Evolutionary conservation across 2,888 invertebrate genomes (phyloP).

Genomic region (Eudemis profundana): DNA sequence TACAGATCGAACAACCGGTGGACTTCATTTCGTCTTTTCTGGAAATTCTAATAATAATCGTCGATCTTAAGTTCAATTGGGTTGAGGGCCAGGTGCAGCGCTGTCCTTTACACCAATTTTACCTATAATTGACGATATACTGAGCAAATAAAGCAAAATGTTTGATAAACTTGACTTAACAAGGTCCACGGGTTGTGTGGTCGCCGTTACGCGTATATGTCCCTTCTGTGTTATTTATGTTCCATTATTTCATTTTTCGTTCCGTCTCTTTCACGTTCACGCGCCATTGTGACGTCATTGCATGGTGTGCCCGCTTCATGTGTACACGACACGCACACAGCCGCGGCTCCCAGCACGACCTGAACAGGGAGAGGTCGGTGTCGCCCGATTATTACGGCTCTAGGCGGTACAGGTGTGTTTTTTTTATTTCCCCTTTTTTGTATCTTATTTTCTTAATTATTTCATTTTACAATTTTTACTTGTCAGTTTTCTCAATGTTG

Average conservation of each 20-base stretch:
- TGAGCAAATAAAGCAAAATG: conserved; percentile 28
- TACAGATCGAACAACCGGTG: conserved; percentile 1
- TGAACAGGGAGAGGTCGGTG: conserved; percentile 87
- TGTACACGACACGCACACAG: conserved; percentile 71
- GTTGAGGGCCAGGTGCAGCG: too few relatives aligned
- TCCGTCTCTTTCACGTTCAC: conserved; percentile 59
- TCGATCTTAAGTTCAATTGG: too few relatives aligned
- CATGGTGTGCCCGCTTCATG: conserved; percentile 70
- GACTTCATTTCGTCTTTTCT: background rate
- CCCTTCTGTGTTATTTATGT: conserved; percentile 52
- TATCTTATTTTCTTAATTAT: too few relatives aligned
- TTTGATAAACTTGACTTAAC: background rate
- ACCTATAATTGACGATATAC: too few relatives aligned
- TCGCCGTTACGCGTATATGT: conserved; percentile 43
- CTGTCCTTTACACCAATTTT: too few relatives aligned
- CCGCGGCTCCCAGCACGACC: conserved; percentile 91
- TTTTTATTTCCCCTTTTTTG: conserved; percentile 37
- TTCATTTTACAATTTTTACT: too few relatives aligned
- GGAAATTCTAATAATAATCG: background rate
- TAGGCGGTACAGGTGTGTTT: conserved; percentile 91
- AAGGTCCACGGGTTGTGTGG: conserved; percentile 1
- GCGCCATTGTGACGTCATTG: conserved; percentile 79
- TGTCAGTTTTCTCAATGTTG: background rate
- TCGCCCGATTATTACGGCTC: conserved; percentile 90
- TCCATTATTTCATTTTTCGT: conserved; percentile 56